phyloP scores from a whole-genome alignment of 1,140 invertebrate species.

The Drosophila lini region DNA sequence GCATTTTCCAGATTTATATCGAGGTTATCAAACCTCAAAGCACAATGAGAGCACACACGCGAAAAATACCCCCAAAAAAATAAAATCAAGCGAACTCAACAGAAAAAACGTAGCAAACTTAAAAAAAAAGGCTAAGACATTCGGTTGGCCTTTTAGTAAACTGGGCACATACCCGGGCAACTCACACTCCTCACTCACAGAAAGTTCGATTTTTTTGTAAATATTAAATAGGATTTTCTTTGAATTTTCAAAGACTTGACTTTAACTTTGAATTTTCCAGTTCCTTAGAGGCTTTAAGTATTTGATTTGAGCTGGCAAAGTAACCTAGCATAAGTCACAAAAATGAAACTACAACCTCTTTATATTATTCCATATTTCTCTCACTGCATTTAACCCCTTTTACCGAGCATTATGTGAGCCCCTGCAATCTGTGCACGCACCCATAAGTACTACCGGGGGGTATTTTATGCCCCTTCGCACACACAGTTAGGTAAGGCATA shows the following conservation, averaged over 20 bases:
- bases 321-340: background rate
- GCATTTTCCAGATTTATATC: conserved; percentile 73
- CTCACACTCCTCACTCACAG: background rate
- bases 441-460: conserved; percentile 5
- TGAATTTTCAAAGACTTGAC: background rate
- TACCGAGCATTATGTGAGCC: background rate
- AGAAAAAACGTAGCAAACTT: conserved; percentile 10
- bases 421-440: conserved; percentile 1
- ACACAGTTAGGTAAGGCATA: conserved; percentile 28
- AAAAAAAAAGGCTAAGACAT: conserved; percentile 29
- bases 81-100: conserved; percentile 33
- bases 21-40: conserved; percentile 61
- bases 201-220: background rate
- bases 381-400: conserved; percentile 3
- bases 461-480: conserved; percentile 29
- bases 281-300: background rate
- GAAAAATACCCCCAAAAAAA: conserved; percentile 24
- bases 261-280: background rate
- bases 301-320: too few species aligned
- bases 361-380: background rate
- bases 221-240: background rate
- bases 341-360: too few species aligned
- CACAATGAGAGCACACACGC: conserved; percentile 39
- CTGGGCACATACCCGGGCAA: conserved; percentile 48
- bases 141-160: conserved; percentile 40